These are phyloP conservation scores for Halichoeres trimaculatus DNA, from an alignment of 2,113 vertebrate species.

Conservation along the genomic window DNA sequence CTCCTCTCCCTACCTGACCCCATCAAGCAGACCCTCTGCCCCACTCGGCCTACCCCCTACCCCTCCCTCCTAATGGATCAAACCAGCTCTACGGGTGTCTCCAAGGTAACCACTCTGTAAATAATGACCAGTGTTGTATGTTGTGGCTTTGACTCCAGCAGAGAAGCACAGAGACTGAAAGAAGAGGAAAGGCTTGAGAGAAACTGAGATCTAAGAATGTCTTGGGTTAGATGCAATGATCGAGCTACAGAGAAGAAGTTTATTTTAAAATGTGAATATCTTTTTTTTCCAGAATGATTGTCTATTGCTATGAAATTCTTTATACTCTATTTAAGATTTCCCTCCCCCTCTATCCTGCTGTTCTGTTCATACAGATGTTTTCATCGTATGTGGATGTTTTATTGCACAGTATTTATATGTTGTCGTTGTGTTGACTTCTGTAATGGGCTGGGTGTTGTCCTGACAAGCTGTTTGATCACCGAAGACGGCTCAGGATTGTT, in stretches of 20 bases:
- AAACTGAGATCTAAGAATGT: constrained; percentile 73
- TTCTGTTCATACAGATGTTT: constrained; percentile 55
- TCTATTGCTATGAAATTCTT: constrained; percentile 69
- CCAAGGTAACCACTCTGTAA: constrained; percentile 73
- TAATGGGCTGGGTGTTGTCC: constrained; percentile 61
- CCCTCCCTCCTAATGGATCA: constrained; percentile 45
- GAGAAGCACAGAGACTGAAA: constrained; percentile 49
- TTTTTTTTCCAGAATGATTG: constrained; percentile 69
- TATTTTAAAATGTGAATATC: constrained; percentile 81
- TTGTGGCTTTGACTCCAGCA: constrained; percentile 52
- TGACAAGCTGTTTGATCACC: constrained; percentile 48
- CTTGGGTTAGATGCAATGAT: constrained; percentile 79
- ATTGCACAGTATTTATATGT: constrained; percentile 71
- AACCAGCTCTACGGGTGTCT: constrained; percentile 67
- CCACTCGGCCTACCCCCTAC: constrained; percentile 5
- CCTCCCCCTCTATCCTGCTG: constrained; percentile 14
- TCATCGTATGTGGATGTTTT: constrained; percentile 61
- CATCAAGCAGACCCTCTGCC: constrained; percentile 25
- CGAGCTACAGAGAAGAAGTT: constrained; percentile 69
- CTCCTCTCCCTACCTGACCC: constrained; percentile 39
- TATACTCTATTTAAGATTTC: constrained; percentile 72
- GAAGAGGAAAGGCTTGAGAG: constrained; percentile 26
- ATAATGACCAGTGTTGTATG: constrained; percentile 65
- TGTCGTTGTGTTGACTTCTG: constrained; percentile 60
- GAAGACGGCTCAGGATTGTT: constrained; percentile 49